Evolutionary conservation across 1,140 invertebrate genomes (phyloP), one percentile per base, ranked within the genome.

Genomic region (Musca domestica): DNA sequence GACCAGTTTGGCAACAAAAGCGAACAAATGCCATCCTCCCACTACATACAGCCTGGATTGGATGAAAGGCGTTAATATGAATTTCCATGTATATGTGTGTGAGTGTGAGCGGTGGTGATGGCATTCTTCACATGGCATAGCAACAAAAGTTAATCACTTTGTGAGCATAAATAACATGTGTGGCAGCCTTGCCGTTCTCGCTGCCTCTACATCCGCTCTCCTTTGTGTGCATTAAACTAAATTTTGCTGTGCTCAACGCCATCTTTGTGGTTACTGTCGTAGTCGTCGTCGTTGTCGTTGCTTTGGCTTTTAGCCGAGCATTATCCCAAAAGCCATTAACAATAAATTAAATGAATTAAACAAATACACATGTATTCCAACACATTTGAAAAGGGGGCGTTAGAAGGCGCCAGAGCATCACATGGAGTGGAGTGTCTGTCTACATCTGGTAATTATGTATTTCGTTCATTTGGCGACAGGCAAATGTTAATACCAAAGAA

Each of bases 291-390:
- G n/a, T n/a, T n/a, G 19, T 20, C 19, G 10, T 51, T 5, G 5
- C n/a, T 51, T 20, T 46, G 41, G 41, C 15, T 22, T 7, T 20
- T 52, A 10, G 19, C 19, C 49, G 19, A 52, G 17, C 17, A 52
- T 20, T 52, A 20, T 52, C 19, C 19, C 23, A 52, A 52, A 52
- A 52, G 23, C 49, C 49, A 52, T 52, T 52, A 52, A 52, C 49
- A 52, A 52, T 52, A 52, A 52, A 52, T 52, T 52, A 52, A 52
- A 52, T 52, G 49, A 52, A 52, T 52, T 52, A 52, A 52, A 22
- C 49, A 52, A 52, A 52, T 52, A 52, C 19, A 52, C 49, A 52
- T 52, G 19, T 20, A 52, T 46, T 9, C 41, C 41, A 46, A 46
- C 41, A 46, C 41, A n/a, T n/a, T n/a, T n/a, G n/a, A n/a, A n/a